Conservation (phyloP, 1,140 invertebrate genomes). For the Atta colombica region DNA sequence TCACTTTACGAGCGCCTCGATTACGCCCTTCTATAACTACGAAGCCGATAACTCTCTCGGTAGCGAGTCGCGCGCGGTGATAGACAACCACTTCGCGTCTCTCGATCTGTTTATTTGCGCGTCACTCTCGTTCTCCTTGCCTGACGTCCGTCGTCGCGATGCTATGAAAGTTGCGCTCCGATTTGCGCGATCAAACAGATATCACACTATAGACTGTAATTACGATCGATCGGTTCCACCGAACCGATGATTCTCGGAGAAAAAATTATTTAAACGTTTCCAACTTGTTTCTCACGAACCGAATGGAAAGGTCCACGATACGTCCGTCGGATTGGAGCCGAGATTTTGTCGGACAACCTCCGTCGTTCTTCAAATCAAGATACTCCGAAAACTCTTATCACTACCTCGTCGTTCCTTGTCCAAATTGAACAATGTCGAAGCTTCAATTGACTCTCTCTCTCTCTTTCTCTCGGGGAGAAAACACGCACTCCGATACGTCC, state of each 20-base stretch:
- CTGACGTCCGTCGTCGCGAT: slow-evolving; percentile 19
- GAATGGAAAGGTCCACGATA: not conserved
- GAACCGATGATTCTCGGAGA: not conserved
- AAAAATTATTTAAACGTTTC: not conserved
- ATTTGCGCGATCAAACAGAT: slow-evolving; percentile 5
- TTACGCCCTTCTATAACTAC: slow-evolving; percentile 34
- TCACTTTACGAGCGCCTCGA: slow-evolving; percentile 57
- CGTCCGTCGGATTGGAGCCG: slow-evolving; percentile 20
- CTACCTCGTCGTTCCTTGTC: not conserved
- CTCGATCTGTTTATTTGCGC: slow-evolving; percentile 55
- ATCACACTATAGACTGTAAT: slow-evolving; percentile 20
- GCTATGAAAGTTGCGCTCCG: slow-evolving; percentile 34
- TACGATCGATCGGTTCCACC: slow-evolving; percentile 16
- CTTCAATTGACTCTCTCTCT: not conserved
- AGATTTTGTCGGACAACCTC: not conserved
- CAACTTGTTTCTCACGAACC: not conserved
- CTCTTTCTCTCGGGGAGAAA: slow-evolving; percentile 2
- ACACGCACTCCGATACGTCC: slow-evolving; percentile 38
- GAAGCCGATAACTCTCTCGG: slow-evolving; percentile 41
- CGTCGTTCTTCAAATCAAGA: not conserved
- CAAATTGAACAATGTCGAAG: not conserved
- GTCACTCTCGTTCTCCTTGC: slow-evolving; percentile 11
- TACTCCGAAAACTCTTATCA: not conserved
- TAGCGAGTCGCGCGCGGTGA: slow-evolving; percentile 15
- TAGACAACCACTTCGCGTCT: slow-evolving; percentile 35